These are phyloP conservation scores for Parambassis ranga DNA, from an alignment of 2,797 vertebrate species.

Conservation along the genomic window DNA sequence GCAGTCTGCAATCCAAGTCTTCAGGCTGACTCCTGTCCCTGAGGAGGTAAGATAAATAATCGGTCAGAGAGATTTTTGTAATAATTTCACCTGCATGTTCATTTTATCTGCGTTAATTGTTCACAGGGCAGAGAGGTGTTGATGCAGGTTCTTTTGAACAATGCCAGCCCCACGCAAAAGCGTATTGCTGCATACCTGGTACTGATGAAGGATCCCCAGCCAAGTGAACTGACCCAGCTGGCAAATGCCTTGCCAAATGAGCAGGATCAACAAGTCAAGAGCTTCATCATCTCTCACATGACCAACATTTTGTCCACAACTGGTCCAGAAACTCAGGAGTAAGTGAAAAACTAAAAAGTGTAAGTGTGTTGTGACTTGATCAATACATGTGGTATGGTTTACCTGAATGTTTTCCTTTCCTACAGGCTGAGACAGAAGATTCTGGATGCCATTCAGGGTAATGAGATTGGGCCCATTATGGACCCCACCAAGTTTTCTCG, in stretches of 20 bases:
- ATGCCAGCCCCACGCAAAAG: constrained; percentile 81
- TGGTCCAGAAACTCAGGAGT: constrained; percentile 79
- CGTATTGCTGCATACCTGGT: constrained; percentile 92
- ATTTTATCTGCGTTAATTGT: background rate
- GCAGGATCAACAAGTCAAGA: constrained; percentile 85
- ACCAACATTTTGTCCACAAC: constrained; percentile 88
- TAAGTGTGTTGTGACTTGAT: background rate
- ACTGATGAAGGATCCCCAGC: constrained; percentile 87
- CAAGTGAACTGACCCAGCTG: constrained; percentile 79
- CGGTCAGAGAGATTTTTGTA: background rate
- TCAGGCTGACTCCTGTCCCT: constrained; percentile 83
- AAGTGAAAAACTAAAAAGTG: constrained; percentile 52
- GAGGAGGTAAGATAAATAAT: constrained; percentile 82
- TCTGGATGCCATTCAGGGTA: constrained; percentile 80
- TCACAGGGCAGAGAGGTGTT: constrained; percentile 82
- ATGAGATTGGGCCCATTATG: constrained; percentile 76
- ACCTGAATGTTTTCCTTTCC: background rate
- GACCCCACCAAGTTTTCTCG: constrained; percentile 86
- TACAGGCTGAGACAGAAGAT: constrained; percentile 84
- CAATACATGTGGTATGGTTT: background rate
- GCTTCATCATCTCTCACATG: constrained; percentile 89
- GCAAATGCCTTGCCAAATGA: constrained; percentile 76
- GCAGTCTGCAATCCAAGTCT: constrained; percentile 92
- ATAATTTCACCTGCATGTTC: background rate
- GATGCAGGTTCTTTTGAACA: constrained; percentile 81